Base-by-base conservation (phyloP, 2,888 invertebrate species). In the Spilarctia lutea region DNA sequence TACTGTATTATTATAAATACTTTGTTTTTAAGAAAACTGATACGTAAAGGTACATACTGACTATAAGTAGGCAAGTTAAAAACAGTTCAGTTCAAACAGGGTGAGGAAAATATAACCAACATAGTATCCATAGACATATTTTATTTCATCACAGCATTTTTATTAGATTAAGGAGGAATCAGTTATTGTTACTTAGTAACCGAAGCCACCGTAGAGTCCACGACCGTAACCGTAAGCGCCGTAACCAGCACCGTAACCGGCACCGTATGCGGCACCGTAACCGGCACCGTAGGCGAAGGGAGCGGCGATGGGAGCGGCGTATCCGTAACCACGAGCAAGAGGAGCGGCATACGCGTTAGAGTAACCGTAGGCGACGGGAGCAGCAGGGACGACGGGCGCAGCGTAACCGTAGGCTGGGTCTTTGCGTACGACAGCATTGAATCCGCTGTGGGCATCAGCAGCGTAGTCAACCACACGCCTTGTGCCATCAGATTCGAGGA, bases 401-500 rank as follows among this genome's bases (percentile, higher is more conserved):
- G 93, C 92, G 75, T 91, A 85, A 78, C 91, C 87, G 80, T 88
- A 81, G 52, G 87, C 86, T 69, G 96, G 96, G 88, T 96, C 96
- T 79, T 94, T 96, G 86, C 94, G 95, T 42, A 96, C 96, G 73
- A 96, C 89, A 35, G 96, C 96, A 92, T 96, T 96, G 93, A 96
- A 96, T 78, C 96, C 96, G 80, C 95, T 93, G 86, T 96, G 91
- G 45, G 94, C 93, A 80, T 96, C 96, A 80, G 96, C 96, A 77
- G 95, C 94, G 91, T 96, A 96, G 90, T 97, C 97, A 0, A 97
- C 97, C 48, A 96, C 97, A 81, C 97, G 96, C 88, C 96, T 96
- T 74, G 96, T 96, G 84, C 97, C 97, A 87, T 97, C 97, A 39
- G 97, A 96, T 83, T 96, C 90, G 93, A 97, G 88, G 74, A 94